phyloP scores from a whole-genome alignment of 1,140 invertebrate species.

The Megalonaias nervosa region DNA sequence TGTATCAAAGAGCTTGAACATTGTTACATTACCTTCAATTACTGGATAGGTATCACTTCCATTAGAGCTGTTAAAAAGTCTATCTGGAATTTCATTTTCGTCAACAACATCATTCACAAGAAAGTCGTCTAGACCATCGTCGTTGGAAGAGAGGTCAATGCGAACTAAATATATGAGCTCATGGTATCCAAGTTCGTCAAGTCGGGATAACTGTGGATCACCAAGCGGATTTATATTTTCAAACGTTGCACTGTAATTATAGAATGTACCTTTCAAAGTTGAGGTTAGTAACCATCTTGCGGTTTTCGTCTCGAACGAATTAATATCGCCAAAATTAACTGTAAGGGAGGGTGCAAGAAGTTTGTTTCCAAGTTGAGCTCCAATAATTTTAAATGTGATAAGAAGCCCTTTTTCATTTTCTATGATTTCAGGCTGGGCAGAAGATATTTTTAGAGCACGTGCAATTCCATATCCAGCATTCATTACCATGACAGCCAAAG shows the following conservation, averaged over 20 bases:
- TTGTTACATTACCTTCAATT: conserved; percentile 13
- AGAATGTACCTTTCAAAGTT: conserved; percentile 44
- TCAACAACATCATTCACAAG: conserved; percentile 41
- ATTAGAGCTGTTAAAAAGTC: conserved; percentile 41
- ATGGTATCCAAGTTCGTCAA: conserved; percentile 42
- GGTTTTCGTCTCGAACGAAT: conserved; percentile 39
- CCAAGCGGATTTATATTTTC: conserved; percentile 53
- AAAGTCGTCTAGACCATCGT: conserved; percentile 46
- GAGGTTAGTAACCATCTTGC: conserved; percentile 50
- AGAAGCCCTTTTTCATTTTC: conserved; percentile 57
- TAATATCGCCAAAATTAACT: conserved; percentile 50
- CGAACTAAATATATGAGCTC: conserved; percentile 46
- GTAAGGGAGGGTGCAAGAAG: conserved; percentile 39
- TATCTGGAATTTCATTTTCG: conserved; percentile 37
- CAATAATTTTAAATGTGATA: conserved; percentile 50
- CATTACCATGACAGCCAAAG: conserved; percentile 44
- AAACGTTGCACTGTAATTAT: conserved; percentile 51
- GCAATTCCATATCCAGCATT: conserved; percentile 48
- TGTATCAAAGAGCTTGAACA: background rate
- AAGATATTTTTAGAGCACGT: conserved; percentile 47
- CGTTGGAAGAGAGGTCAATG: conserved; percentile 30
- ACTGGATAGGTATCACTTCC: conserved; percentile 28
- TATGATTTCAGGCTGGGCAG: conserved; percentile 54
- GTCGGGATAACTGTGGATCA: conserved; percentile 49
- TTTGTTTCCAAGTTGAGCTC: conserved; percentile 35